phyloP scores from a whole-genome alignment of 2,888 invertebrate species.

The Oscheius onirici region DNA sequence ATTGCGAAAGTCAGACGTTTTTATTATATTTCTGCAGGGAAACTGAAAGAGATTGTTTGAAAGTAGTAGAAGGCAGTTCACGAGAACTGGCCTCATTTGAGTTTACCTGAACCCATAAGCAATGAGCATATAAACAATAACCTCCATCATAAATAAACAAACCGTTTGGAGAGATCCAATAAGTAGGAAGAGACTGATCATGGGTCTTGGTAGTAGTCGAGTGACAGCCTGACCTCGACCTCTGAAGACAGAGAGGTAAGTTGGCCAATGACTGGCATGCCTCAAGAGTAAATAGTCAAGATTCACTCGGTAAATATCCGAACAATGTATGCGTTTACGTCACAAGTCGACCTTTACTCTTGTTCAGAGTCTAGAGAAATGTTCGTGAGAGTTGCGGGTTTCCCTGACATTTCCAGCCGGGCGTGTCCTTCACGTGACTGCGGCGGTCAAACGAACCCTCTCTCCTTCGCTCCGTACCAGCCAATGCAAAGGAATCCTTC shows the following conservation, averaged over 20 bases:
- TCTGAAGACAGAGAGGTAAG: background rate
- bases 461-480: background rate
- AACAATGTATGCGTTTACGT: background rate
- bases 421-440: constrained; percentile 10
- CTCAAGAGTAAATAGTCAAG: background rate
- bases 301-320: background rate
- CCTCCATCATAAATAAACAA: no score
- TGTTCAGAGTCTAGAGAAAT: background rate
- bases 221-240: background rate
- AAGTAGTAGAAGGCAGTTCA: no score
- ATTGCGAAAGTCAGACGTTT: no score
- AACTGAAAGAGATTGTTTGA: no score
- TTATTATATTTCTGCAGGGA: no score
- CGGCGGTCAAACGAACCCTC: background rate
- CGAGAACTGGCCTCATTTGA: no score
- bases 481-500: background rate
- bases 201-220: no score
- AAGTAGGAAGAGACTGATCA: no score
- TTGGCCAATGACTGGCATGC: background rate
- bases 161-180: no score
- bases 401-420: constrained; percentile 12
- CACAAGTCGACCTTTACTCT: background rate
- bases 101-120: no score
- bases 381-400: background rate
- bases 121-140: no score